phyloP scores from a whole-genome alignment of 2,113 vertebrate genomes.

The Gadus chalcogrammus region DNA sequence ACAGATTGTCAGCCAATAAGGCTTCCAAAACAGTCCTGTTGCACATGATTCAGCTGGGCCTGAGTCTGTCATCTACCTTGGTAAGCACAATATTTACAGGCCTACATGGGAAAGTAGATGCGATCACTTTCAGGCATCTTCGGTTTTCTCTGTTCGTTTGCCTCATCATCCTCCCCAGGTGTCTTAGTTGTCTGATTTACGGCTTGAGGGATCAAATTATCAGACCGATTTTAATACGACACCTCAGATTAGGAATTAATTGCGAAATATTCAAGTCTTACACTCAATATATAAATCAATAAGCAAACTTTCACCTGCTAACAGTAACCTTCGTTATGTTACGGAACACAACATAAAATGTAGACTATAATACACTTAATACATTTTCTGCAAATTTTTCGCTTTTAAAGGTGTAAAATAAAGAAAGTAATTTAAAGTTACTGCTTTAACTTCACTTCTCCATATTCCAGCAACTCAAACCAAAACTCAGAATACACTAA shows the following conservation, averaged over 20 bases:
- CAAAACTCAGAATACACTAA: no score
- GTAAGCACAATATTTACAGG: conserved; percentile 16
- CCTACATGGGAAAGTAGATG: rapidly evolving
- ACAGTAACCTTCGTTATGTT: no score
- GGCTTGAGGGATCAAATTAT: conserved; percentile 49
- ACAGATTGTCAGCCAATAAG: conserved; percentile 45
- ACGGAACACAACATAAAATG: no score
- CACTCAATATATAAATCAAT: no score
- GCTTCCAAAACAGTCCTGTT: conserved; percentile 56
- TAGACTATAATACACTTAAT: background rate
- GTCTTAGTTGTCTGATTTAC: conserved; percentile 49
- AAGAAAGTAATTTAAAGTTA: no score
- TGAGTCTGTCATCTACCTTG: conserved; percentile 44
- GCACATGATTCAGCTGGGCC: conserved; percentile 56
- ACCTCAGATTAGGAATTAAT: conserved; percentile 4
- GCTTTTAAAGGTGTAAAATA: no score
- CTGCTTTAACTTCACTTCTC: no score
- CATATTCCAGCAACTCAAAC: no score
- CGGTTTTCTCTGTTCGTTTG: conserved; percentile 34
- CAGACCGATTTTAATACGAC: conserved; percentile 21
- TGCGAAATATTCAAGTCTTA: no score
- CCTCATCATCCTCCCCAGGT: conserved; percentile 34
- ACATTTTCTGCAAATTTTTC: no score
- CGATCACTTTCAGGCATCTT: background rate
- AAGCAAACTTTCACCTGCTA: no score